Percentiles rank a stretch among this genome's conserved stretches.
Evolutionary conservation across 2,888 invertebrate genomes (phyloP).

Genomic region (Nemoura dubitans): DNA sequence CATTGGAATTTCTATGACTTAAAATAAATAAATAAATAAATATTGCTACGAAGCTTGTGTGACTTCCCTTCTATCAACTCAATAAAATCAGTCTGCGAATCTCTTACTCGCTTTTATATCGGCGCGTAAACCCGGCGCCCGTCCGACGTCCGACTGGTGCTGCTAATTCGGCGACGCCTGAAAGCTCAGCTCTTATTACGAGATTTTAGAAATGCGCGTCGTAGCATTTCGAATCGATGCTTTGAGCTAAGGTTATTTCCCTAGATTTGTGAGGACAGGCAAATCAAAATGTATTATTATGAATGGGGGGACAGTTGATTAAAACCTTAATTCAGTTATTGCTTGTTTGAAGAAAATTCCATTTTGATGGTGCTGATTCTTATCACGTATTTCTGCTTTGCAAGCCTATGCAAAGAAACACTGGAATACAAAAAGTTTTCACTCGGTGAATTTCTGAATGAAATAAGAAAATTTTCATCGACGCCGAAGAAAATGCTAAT

Average conservation of each 20-base stretch:
- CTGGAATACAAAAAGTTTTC: conserved; percentile 39
- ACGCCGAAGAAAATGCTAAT: conserved; percentile 22
- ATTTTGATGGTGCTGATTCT: not conserved
- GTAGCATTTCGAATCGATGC: not conserved
- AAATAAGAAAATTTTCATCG: conserved; percentile 33
- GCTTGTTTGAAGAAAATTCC: conserved; percentile 17
- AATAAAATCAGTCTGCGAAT: too few species aligned
- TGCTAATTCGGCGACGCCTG: not conserved
- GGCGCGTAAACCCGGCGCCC: not conserved
- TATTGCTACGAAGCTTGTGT: too few species aligned
- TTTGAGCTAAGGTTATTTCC: not conserved
- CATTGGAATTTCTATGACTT: too few species aligned
- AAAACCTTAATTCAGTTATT: not conserved
- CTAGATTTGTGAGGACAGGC: not conserved
- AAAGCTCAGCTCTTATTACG: not conserved
- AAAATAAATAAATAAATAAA: too few species aligned
- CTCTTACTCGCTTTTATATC: not conserved
- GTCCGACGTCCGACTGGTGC: not conserved
- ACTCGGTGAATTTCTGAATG: conserved; percentile 22
- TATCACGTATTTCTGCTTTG: not conserved
- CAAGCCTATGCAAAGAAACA: not conserved
- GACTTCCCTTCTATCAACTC: too few species aligned
- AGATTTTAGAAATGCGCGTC: not conserved
- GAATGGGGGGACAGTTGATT: not conserved
- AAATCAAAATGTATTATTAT: not conserved